A percentile compares a stretch with the other conserved stretches of the same genome.
These are phyloP conservation scores for Polyodon spathula DNA, from an alignment of 2,113 vertebrate genomes.

Conservation along the genomic window DNA sequence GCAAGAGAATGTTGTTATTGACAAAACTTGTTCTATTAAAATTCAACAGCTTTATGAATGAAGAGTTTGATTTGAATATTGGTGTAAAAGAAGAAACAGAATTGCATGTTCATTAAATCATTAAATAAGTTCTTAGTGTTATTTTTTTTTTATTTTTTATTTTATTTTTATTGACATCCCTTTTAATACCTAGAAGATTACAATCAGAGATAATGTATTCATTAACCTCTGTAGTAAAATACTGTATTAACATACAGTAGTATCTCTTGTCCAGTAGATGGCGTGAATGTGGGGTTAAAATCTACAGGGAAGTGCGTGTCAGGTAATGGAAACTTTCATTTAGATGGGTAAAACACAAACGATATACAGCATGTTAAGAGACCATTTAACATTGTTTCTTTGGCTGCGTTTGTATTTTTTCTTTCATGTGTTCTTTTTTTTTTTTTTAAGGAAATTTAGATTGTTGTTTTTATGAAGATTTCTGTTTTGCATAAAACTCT, in stretches of 20 bases:
- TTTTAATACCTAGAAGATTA: slow-evolving; percentile 8
- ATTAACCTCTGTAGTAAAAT: too few species aligned
- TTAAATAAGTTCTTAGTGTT: neutral
- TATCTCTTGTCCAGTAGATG: slow-evolving; percentile 49
- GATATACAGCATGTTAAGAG: too few species aligned
- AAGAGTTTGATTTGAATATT: neutral
- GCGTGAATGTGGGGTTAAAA: slow-evolving; percentile 45
- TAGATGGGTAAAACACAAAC: too few species aligned
- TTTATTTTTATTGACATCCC: neutral
- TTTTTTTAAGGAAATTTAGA: too few species aligned
- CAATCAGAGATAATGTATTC: slow-evolving; percentile 28
- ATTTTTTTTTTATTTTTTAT: neutral
- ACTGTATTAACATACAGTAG: too few species aligned
- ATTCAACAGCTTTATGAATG: slow-evolving; percentile 22
- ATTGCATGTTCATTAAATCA: neutral
- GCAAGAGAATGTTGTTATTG: slow-evolving; percentile 25
- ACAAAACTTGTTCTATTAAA: slow-evolving; percentile 33
- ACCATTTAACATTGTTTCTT: too few species aligned
- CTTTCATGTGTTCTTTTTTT: too few species aligned
- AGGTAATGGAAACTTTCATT: too few species aligned
- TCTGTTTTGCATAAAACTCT: slow-evolving; percentile 34
- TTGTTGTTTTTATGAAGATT: too few species aligned
- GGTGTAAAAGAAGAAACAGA: neutral
- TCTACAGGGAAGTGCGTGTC: slow-evolving; percentile 18
- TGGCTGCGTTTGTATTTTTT: too few species aligned